Conservation (phyloP, 1,140 invertebrate genomes). For the Plodia interpunctella region DNA sequence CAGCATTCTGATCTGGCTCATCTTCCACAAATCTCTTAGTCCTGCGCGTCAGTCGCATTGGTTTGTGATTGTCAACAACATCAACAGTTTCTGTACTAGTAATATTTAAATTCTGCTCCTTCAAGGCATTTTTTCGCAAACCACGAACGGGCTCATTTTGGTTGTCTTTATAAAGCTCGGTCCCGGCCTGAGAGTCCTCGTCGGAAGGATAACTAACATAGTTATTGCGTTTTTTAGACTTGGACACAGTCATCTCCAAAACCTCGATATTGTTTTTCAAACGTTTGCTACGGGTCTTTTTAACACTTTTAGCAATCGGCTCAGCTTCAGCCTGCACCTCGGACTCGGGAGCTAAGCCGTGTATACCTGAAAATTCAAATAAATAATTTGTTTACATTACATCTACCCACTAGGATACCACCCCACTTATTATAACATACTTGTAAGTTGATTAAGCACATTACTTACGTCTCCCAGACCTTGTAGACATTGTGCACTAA, state of each 20-base stretch:
- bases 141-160: constrained; percentile 18
- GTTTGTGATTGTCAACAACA: constrained; percentile 24
- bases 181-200: constrained; percentile 23
- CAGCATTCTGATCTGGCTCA: constrained; percentile 3
- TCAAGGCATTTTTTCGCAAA: constrained; percentile 41
- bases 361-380: constrained; percentile 41
- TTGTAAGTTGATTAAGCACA: neutral
- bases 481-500: constrained; percentile 47
- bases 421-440: too few relatives aligned
- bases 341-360: constrained; percentile 33
- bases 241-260: constrained; percentile 15
- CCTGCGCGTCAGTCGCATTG: constrained; percentile 24
- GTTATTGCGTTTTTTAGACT: constrained; percentile 40
- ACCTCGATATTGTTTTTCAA: constrained; percentile 35
- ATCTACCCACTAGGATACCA: neutral
- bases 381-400: neutral
- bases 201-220: constrained; percentile 54
- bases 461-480: constrained; percentile 63
- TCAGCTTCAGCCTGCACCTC: constrained; percentile 20
- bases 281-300: constrained; percentile 42
- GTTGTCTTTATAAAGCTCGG: constrained; percentile 5
- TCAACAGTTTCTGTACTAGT: constrained; percentile 16
- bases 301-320: constrained; percentile 26
- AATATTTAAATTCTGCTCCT: constrained; percentile 38
- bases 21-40: constrained; percentile 28